phyloP scores from a whole-genome alignment of 2,113 vertebrate species.

The Bothrops jararaca region DNA sequence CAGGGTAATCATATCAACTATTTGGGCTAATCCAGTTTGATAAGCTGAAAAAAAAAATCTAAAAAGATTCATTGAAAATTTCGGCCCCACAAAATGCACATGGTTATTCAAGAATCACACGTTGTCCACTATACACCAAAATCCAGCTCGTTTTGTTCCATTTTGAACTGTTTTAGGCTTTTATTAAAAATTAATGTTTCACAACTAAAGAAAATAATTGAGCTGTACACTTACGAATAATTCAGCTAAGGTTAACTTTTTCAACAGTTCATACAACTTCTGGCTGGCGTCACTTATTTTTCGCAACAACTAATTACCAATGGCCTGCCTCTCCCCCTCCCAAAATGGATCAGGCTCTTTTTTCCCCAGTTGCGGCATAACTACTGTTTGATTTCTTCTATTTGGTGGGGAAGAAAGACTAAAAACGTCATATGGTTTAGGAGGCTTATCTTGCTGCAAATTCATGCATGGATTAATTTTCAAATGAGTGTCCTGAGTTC shows the following conservation, averaged over 20 bases:
- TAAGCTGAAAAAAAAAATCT: background rate
- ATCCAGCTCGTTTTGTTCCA: background rate
- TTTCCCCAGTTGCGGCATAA: background rate
- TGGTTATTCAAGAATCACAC: background rate
- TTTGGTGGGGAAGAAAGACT: background rate
- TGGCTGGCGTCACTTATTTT: background rate
- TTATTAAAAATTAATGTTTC: background rate
- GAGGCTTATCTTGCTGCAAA: background rate
- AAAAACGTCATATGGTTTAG: background rate
- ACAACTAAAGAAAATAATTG: background rate
- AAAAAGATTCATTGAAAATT: background rate
- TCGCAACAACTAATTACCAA: background rate
- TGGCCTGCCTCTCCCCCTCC: background rate
- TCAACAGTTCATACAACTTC: background rate
- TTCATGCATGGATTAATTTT: background rate
- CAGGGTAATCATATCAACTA: too few relatives aligned
- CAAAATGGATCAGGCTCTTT: background rate
- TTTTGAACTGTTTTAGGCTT: background rate
- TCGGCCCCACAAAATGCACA: background rate
- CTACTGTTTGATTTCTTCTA: background rate
- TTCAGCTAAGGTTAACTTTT: background rate
- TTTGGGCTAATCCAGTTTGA: background rate
- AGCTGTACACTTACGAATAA: background rate
- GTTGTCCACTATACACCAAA: background rate
- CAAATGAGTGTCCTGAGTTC: background rate